These are phyloP conservation scores for Neoascia interrupta DNA, from an alignment of 2,888 invertebrate species.

Conservation along the genomic window DNA sequence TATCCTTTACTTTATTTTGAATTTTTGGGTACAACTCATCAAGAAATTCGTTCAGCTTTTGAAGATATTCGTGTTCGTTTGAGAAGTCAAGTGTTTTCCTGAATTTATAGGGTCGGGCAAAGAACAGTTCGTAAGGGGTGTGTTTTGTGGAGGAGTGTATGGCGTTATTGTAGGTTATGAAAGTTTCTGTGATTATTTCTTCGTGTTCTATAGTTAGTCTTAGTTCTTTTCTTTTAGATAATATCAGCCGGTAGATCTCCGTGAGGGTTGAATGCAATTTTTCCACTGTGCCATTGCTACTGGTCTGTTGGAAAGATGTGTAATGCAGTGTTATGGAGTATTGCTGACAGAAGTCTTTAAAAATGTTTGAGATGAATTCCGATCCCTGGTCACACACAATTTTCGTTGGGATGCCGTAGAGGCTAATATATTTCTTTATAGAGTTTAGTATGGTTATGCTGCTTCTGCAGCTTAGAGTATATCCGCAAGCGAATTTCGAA, in stretches of 20 bases:
- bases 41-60: neutral
- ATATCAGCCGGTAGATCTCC: slow-evolving; percentile 25
- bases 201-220: neutral
- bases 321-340: slow-evolving; percentile 25
- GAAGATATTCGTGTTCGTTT: neutral
- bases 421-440: slow-evolving; percentile 23
- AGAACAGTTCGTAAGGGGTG: slow-evolving; percentile 5
- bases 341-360: slow-evolving; percentile 50
- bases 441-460: slow-evolving; percentile 26
- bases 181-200: slow-evolving; percentile 5
- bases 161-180: slow-evolving; percentile 5
- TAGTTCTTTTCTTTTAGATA: neutral
- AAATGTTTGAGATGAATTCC: slow-evolving; percentile 46
- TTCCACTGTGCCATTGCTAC: slow-evolving; percentile 57
- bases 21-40: no score
- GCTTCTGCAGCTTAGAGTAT: slow-evolving; percentile 26
- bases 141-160: slow-evolving; percentile 1
- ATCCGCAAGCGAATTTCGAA: slow-evolving; percentile 35
- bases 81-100: neutral
- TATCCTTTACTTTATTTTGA: no score
- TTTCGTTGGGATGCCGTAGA: slow-evolving; percentile 33
- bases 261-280: slow-evolving; percentile 54
- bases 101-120: slow-evolving; percentile 2
- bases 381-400: slow-evolving; percentile 36
- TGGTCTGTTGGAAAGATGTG: slow-evolving; percentile 56